Conservation (phyloP, 2,113 vertebrate genomes). For the human region GRCh38 chr15:36037001-36037500, state of each 20-base stretch:
- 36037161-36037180: background rate
- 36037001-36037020: too few species aligned
- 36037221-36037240: background rate
- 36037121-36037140: background rate
- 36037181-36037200: background rate
- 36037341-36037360: background rate
- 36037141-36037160: background rate
- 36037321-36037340: background rate
- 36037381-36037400: background rate
- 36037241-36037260: background rate
- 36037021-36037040: too few species aligned
- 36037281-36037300: background rate
- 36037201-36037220: background rate
- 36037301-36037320: background rate
- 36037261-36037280: background rate
- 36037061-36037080: too few species aligned
- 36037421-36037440: background rate
- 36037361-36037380: background rate
- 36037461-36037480: background rate
- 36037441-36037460: background rate
- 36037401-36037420: background rate
- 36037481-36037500: background rate
- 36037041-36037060: too few species aligned
- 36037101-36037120: too few species aligned
- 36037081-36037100: too few species aligned